These are phyloP conservation scores for Lagopus leucura DNA, from an alignment of 2,113 vertebrate species.

Conservation along the genomic window DNA sequence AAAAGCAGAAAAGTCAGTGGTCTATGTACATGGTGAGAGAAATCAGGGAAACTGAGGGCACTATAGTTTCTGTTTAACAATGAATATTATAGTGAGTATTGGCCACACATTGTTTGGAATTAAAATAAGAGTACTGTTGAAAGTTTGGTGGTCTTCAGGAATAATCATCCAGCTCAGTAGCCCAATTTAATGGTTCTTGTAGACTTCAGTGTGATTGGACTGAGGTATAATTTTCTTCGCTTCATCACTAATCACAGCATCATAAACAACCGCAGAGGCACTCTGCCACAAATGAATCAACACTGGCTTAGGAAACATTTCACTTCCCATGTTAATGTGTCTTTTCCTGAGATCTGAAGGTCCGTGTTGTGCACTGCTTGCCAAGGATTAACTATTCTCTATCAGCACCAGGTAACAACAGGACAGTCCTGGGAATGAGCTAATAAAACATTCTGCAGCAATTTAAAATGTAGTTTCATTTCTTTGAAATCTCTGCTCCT, in stretches of 20 bases:
- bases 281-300: neutral
- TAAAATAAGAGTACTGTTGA: neutral
- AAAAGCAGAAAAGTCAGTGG: neutral
- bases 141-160: neutral
- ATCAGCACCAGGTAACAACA: neutral
- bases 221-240: neutral
- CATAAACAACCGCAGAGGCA: neutral
- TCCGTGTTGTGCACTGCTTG: rapidly evolving
- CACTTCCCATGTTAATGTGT: rapidly evolving
- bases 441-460: neutral
- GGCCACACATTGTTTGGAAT: neutral
- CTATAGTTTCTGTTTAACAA: neutral
- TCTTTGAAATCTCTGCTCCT: neutral
- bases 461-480: neutral
- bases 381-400: neutral
- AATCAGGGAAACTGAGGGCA: neutral
- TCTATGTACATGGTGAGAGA: neutral
- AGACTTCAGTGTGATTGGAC: neutral
- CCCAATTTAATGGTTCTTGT: neutral
- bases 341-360: neutral
- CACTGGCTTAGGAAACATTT: neutral
- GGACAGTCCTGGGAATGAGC: neutral
- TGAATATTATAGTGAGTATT: neutral
- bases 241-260: neutral
- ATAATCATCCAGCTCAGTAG: neutral